Evolutionary conservation across 1,140 invertebrate genomes (phyloP), one percentile per base, ranked within the genome.

Genomic region (Phthorimaea operculella): DNA sequence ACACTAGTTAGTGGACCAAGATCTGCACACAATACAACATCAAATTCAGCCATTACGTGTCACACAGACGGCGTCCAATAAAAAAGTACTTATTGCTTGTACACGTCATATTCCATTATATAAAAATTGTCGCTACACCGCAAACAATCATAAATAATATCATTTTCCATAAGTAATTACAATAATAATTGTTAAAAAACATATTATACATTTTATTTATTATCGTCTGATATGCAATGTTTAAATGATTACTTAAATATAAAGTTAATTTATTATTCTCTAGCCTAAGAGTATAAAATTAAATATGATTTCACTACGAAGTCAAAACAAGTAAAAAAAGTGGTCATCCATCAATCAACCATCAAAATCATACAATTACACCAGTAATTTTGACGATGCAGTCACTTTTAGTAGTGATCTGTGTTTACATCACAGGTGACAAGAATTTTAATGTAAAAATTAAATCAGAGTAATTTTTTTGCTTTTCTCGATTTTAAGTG

Each of bases 41-140:
- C 78, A 58, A 82, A 63, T 58, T 72, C 74, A 71, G 72, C 74
- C 77, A 75, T 33, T 60, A 59, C 59, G 52, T 70, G 65, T 76
- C 73, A 52, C 60, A 4, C 61, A 51, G 66, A 81, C 71, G 68
- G 74, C 72, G 58, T 68, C 56, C 63, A 79, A 78, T 78, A 78
- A 76, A 84, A 81, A 77, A 68, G 60, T 76, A 76, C 58, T 83
- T 84, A 84, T 84, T 84, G 81, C 81, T 84, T 84, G 72, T 84
- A 84, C 81, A 84, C 81, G 81, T 84, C 81, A 74, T 80, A 76
- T 76, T 69, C 63, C 68, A 58, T 62, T 72, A 63, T 64, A 58
- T 66, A 58, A 50, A 66, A 68, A 60, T 76, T 66, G 76, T 67
- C 67, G 64, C 75, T 80, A 74, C 66, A 75, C 59, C 72, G 79